Percentiles rank a stretch among this genome's conserved stretches.
Conservation (phyloP, 2,888 invertebrate genomes). For the Allophyes oxyacanthae region DNA sequence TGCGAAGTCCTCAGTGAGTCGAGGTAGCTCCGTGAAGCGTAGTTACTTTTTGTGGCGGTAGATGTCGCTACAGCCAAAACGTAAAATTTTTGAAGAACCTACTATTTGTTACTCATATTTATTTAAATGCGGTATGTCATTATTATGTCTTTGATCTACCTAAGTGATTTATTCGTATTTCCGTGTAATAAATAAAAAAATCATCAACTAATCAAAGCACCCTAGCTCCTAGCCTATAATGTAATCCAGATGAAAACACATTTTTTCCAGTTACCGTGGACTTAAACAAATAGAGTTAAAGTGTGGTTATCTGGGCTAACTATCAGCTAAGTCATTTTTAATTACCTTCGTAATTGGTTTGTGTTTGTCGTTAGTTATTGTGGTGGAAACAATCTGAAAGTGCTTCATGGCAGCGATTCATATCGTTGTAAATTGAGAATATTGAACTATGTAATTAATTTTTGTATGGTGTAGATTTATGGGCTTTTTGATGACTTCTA, state of each 20-base stretch:
- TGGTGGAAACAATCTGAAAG: slow-evolving; percentile 31
- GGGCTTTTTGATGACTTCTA: slow-evolving; percentile 5
- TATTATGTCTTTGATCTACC: too few species aligned
- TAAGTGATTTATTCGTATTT: too few species aligned
- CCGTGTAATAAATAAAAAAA: neutral
- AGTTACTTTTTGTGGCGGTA: too few species aligned
- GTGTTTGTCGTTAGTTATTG: slow-evolving; percentile 54
- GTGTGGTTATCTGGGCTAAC: slow-evolving; percentile 64
- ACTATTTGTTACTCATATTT: too few species aligned
- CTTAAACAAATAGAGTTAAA: slow-evolving; percentile 60
- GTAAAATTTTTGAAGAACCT: too few species aligned
- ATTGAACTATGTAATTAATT: slow-evolving; percentile 1
- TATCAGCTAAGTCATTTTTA: slow-evolving; percentile 79
- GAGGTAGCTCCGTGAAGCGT: too few species aligned
- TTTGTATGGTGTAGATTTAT: neutral
- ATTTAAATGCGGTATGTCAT: too few species aligned
- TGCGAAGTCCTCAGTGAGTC: too few species aligned
- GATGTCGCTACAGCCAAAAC: too few species aligned
- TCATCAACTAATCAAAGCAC: neutral
- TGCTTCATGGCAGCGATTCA: slow-evolving; percentile 37
- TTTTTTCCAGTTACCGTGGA: slow-evolving; percentile 54
- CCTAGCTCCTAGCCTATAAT: slow-evolving; percentile 61
- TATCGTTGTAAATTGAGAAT: slow-evolving; percentile 22
- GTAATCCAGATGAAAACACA: slow-evolving; percentile 71
- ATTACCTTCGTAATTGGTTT: slow-evolving; percentile 69